Evolutionary conservation across 2,113 vertebrate species (phyloP), one percentile per base, ranked within the genome.

Genomic region (Hepsetus odoe): DNA sequence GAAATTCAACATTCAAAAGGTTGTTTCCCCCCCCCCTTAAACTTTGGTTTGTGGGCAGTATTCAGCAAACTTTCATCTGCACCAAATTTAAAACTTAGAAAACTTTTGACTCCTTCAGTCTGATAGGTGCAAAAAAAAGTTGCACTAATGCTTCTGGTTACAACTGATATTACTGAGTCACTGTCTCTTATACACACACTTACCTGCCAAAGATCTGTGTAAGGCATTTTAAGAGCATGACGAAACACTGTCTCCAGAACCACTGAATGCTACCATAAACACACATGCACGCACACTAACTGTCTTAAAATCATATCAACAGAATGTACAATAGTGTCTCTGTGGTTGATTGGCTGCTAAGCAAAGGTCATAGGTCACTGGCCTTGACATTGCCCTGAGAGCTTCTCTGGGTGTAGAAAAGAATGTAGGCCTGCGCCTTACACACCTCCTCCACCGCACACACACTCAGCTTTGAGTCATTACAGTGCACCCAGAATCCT

Each of bases 401-500:
- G 85, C 30, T 76, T 92, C 96, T 95, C 94, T 98, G 97, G 90
- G 97, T 99, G 85, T 99, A 99, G 93, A 99, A 99, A 87, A 99
- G 96, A 89, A 99, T 99, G 90, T 99, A 99, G 92, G 97, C 98
- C 91, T 99, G 98, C 92, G 98, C 98, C 93, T 95, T 97, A 92
- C 98, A 99, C 92, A 99, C 97, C 88, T 99, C 98, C 92, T 98
- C 96, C 90, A 99, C 96, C 53, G 95, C 96, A 93, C 96, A 98
- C 88, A 99, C 96, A 90, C 97, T 98, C 94, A 99, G 94, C 91
- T 97, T 96, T 89, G 98, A 99, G 94, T 99, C 97, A 75, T 99
- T 99, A 93, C 98, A 99, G 95, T 99, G 97, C 88, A 99, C 96
- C 98, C 98, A 99, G 91, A 99, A 99, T 87, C 95, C 98, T 99